These are phyloP conservation scores for Pipra filicauda DNA, from an alignment of 2,113 vertebrate genomes.

Conservation along the genomic window DNA sequence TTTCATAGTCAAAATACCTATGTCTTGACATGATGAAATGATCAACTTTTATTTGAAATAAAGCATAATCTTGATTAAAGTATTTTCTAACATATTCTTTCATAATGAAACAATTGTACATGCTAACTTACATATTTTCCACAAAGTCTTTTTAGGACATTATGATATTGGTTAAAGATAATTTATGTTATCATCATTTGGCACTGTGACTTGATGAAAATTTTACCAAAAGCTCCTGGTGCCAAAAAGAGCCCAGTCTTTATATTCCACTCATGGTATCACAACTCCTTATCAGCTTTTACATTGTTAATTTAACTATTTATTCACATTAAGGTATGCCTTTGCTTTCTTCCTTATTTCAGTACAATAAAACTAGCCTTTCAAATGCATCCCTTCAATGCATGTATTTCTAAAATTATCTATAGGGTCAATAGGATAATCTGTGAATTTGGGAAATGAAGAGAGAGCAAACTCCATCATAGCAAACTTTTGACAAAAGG, in stretches of 20 bases:
- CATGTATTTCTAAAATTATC: background rate
- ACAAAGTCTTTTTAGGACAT: background rate
- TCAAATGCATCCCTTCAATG: background rate
- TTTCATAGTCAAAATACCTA: background rate
- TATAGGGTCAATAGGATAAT: background rate
- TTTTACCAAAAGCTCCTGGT: background rate
- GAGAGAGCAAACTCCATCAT: background rate
- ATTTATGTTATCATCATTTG: background rate
- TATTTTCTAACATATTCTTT: background rate
- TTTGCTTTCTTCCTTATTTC: background rate
- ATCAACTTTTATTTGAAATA: background rate
- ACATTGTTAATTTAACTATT: background rate
- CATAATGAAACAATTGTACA: background rate
- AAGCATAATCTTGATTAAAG: background rate
- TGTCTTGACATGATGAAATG: background rate
- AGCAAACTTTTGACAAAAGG: background rate
- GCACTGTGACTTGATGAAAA: background rate
- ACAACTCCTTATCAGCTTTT: background rate
- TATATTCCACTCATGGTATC: background rate
- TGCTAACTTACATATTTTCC: background rate
- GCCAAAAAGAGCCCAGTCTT: background rate
- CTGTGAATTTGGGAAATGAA: background rate
- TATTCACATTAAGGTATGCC: background rate
- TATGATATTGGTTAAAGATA: background rate
- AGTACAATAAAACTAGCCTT: background rate